These are phyloP conservation scores for Nannobrachium achirus DNA, from an alignment of 2,113 vertebrate genomes.

Conservation along the genomic window DNA sequence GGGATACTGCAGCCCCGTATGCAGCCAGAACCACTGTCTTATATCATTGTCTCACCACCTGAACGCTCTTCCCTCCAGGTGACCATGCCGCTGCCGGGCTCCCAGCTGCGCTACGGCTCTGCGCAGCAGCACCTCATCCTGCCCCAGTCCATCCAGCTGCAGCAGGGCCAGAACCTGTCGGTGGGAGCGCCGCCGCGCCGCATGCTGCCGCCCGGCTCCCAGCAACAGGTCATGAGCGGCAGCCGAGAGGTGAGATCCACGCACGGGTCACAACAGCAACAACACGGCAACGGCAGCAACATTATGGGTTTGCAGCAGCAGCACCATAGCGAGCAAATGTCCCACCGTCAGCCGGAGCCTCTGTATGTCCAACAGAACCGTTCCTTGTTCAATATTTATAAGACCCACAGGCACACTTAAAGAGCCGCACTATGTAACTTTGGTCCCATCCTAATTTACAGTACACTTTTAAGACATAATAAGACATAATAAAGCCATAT, in stretches of 20 bases:
- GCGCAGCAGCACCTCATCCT: constrained; percentile 96
- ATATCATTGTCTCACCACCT: neutral
- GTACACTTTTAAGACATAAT: no score
- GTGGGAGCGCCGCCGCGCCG: constrained; percentile 92
- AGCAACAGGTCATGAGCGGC: constrained; percentile 86
- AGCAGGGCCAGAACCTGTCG: constrained; percentile 93
- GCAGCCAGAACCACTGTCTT: no score
- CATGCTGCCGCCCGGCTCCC: constrained; percentile 90
- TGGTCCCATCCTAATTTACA: no score
- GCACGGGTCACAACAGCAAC: neutral
- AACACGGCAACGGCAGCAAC: neutral
- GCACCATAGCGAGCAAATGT: no score
- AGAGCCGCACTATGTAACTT: no score
- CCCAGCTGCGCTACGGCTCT: constrained; percentile 94
- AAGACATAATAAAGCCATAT: no score
- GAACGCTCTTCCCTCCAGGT: constrained; percentile 75
- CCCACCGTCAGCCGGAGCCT: no score
- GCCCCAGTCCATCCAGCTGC: constrained; percentile 96
- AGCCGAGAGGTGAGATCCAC: constrained; percentile 87
- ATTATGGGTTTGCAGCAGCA: no score
- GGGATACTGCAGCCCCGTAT: no score
- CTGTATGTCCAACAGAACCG: no score
- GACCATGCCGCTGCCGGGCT: constrained; percentile 95
- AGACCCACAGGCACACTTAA: no score
- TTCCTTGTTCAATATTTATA: no score